Conservation (phyloP, 2,888 invertebrate genomes). For the Noctua comes region DNA sequence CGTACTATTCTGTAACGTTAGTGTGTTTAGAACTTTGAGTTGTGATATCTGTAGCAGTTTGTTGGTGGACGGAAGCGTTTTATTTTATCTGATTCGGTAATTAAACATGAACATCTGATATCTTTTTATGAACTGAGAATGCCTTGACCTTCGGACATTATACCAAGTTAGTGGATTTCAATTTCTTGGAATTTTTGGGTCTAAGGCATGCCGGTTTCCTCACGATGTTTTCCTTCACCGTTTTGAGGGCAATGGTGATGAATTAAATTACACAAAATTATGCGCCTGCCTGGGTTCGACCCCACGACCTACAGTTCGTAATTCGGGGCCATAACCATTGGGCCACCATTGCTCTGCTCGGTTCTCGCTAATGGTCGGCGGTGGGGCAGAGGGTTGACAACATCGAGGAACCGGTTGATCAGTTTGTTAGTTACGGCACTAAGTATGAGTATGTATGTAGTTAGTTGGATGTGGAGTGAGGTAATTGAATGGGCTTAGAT, state of each 20-base stretch:
- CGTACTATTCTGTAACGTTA: neutral
- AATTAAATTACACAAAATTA: neutral
- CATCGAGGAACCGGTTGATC: slow-evolving; percentile 10
- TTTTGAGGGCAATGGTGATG: neutral
- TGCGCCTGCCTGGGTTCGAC: neutral
- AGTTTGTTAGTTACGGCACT: slow-evolving; percentile 10
- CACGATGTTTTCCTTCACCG: neutral
- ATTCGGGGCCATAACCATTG: neutral
- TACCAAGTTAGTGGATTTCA: neutral
- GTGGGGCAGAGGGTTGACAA: neutral
- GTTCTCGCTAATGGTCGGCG: neutral
- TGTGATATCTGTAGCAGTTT: slow-evolving; percentile 7
- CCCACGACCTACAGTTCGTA: neutral
- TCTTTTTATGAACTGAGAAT: slow-evolving; percentile 4
- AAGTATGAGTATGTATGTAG: neutral
- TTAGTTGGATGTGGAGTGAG: slow-evolving; percentile 14
- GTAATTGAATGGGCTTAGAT: slow-evolving; percentile 10
- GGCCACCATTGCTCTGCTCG: neutral
- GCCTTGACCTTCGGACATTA: neutral
- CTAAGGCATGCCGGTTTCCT: neutral
- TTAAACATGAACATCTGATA: slow-evolving; percentile 32
- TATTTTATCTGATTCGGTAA: slow-evolving; percentile 28
- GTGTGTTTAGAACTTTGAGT: neutral
- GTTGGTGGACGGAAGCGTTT: neutral
- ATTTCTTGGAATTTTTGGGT: no score